phyloP scores from a whole-genome alignment of 2,888 invertebrate species.

The Diaphora mendica region DNA sequence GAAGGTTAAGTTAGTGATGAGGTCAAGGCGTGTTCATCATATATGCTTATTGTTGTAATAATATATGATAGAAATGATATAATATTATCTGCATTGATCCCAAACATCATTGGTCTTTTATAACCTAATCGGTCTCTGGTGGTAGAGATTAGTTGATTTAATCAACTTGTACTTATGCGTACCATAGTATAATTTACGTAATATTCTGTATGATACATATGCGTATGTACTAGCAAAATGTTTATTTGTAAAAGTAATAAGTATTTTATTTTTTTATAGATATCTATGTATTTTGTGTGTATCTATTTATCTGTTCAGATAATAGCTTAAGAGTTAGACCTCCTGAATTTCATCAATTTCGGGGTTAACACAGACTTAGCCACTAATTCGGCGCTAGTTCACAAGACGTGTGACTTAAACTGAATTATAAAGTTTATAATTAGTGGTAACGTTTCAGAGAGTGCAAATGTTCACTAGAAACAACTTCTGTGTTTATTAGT shows the following conservation, averaged over 20 bases:
- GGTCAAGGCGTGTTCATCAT: not conserved
- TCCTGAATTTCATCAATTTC: constrained; percentile 30
- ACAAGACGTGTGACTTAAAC: constrained; percentile 8
- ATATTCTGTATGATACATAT: not conserved
- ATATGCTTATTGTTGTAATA: not conserved
- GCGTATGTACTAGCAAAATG: not conserved
- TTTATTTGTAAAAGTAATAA: not conserved
- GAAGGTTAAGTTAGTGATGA: not conserved
- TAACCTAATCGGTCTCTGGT: not conserved
- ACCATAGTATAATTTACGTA: not conserved
- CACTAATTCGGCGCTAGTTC: constrained; percentile 10
- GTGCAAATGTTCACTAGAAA: not conserved
- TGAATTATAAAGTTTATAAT: constrained; percentile 16
- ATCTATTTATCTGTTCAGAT: not conserved
- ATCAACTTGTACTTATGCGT: not conserved
- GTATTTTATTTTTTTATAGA: too few relatives aligned
- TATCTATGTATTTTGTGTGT: not conserved
- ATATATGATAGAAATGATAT: not conserved
- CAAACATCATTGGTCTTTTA: not conserved
- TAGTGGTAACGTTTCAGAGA: constrained; percentile 1
- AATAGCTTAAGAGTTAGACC: not conserved
- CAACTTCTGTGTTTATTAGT: not conserved
- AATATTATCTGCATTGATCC: not conserved
- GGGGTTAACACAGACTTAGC: constrained; percentile 17
- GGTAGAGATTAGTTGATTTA: not conserved